Conservation (phyloP, 2,113 vertebrate species). For the Vireo altiloquus region DNA sequence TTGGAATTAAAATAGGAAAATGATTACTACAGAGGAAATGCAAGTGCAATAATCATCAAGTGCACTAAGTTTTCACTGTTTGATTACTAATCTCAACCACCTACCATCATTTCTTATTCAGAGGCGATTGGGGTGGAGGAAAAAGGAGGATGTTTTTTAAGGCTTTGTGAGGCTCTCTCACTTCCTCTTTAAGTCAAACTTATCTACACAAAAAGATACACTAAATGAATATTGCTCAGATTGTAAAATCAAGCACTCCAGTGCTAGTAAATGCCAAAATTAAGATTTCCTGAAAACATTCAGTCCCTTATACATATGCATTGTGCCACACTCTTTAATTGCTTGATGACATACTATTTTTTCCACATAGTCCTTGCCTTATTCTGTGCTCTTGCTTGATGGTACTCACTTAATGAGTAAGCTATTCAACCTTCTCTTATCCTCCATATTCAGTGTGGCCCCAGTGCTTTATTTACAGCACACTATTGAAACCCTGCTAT, state of each 20-base stretch:
- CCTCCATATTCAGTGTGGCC: background rate
- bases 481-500: background rate
- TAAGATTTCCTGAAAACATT: constrained; percentile 43
- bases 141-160: constrained; percentile 17
- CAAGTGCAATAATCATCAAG: constrained; percentile 22
- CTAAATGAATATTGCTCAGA: constrained; percentile 21
- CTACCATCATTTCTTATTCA: constrained; percentile 24
- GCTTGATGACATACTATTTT: constrained; percentile 46
- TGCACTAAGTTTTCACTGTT: background rate
- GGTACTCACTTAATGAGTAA: constrained; percentile 28
- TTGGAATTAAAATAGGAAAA: constrained; percentile 45
- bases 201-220: constrained; percentile 22
- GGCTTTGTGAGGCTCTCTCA: background rate
- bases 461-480: background rate
- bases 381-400: background rate
- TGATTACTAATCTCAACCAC: constrained; percentile 32
- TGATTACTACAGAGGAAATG: constrained; percentile 37
- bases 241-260: constrained; percentile 29
- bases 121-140: background rate
- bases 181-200: background rate
- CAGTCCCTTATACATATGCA: constrained; percentile 14
- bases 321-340: constrained; percentile 33
- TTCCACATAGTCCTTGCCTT: background rate
- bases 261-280: constrained; percentile 34
- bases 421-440: constrained; percentile 40